Conservation (phyloP, 2,797 vertebrate genomes). For the Balearica regulorum region DNA sequence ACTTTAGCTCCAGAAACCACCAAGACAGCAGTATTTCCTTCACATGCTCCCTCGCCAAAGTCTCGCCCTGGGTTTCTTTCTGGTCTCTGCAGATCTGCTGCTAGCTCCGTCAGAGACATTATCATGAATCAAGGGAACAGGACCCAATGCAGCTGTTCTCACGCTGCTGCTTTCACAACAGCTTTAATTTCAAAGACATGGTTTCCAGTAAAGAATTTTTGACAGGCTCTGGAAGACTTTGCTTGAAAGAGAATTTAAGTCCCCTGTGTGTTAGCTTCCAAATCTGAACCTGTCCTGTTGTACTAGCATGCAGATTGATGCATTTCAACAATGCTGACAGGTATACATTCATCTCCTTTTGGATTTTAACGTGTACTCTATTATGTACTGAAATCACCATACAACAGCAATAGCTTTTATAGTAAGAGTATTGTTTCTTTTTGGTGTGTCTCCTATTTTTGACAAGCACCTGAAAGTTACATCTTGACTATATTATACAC, state of each 20-base stretch:
- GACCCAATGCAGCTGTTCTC: rapidly evolving
- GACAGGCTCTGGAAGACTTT: background rate
- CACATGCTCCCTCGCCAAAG: background rate
- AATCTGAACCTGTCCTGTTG: background rate
- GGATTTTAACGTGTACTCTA: background rate
- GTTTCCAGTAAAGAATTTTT: background rate
- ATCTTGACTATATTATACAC: background rate
- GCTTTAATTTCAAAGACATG: no score
- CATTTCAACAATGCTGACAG: rapidly evolving
- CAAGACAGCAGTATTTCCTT: rapidly evolving
- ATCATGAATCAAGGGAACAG: rapidly evolving
- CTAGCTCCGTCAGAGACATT: no score
- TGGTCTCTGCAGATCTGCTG: background rate
- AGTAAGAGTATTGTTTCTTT: background rate
- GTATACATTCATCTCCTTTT: rapidly evolving
- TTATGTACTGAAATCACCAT: background rate
- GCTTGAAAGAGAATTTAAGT: background rate
- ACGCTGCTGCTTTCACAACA: background rate
- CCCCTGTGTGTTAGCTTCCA: rapidly evolving
- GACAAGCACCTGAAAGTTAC: background rate
- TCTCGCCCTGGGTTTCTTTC: background rate
- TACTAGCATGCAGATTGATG: background rate
- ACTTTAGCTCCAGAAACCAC: background rate
- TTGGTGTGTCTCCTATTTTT: background rate
- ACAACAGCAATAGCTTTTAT: rapidly evolving